Evolutionary conservation across 1,140 invertebrate genomes (phyloP), one percentile per base, ranked within the genome.

Genomic region (Heliothis subflexa): DNA sequence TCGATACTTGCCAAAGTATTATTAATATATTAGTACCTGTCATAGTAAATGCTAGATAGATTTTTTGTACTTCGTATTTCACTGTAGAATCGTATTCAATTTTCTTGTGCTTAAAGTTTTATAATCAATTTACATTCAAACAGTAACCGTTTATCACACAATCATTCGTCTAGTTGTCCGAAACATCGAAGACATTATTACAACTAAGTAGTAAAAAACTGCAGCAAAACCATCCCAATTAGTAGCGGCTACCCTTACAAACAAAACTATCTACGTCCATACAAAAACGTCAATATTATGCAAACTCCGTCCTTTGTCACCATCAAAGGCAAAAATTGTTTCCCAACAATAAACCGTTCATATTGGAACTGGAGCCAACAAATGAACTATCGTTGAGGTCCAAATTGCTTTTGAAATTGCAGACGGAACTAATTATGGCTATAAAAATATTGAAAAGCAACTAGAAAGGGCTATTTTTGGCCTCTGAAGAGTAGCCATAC

Each of bases 401-500:
- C 10, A 71, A 50, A 49, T 52, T 25, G 55, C 73, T 52, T 50
- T 59, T 14, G 16, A 25, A 71, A 83, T 81, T 68, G 70, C 54
- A 71, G 71, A 75, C 73, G 77, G 77, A 85, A 89, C 85, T 87
- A 89, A 90, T 91, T 89, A 86, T 61, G 28, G 57, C 73, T 62
- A 78, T 89, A 88, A 86, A 66, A 89, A 88, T 86, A 80, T 81
- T 76, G 81, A 86, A 86, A 83, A 73, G 80, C 40, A 55, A 59
- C 81, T 75, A 82, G 82, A 87, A 86, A 82, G 73, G 71, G 52
- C 72, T 78, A 78, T 79, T 86, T 83, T 80, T 57, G 52, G 80
- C 77, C 80, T 18, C 4, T 3, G 86, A 86, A 85, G 83, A 84
- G 84, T 84, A 83, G 83, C 78, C 76, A 25, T 73, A 84, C 49